Evolutionary conservation across 2,888 invertebrate genomes (phyloP).

Genomic region (Tipula confusa): DNA sequence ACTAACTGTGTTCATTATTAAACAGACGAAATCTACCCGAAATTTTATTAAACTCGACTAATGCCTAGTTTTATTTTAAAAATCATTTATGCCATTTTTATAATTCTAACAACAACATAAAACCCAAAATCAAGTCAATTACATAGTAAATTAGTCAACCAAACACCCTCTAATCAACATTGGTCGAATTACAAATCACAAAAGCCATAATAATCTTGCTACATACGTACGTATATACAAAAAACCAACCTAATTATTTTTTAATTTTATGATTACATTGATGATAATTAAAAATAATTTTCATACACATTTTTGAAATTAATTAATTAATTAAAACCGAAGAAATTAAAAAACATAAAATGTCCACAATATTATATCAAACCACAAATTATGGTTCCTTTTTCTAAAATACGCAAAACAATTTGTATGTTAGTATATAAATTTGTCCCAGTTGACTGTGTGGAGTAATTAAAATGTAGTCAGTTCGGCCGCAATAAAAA

Average conservation of each 20-base stretch:
- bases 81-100: too few species aligned
- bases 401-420: background rate
- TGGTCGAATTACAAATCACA: background rate
- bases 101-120: too few species aligned
- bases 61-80: too few species aligned
- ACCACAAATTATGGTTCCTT: background rate
- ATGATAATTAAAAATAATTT: background rate
- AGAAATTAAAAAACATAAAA: too few species aligned
- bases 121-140: background rate
- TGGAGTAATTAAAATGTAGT: background rate
- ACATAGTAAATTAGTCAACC: background rate
- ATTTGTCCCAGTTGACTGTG: background rate
- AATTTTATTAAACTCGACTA: too few species aligned
- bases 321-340: background rate
- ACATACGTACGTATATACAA: too few species aligned
- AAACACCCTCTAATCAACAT: background rate
- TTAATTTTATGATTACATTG: background rate
- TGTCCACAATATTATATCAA: background rate
- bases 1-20: too few species aligned
- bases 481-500: background rate
- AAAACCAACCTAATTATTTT: constrained; percentile 16
- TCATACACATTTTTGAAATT: background rate
- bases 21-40: too few species aligned
- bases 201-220: background rate
- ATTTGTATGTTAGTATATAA: background rate